A percentile compares a stretch with the other conserved stretches of the same genome.
Evolutionary conservation across 2,888 invertebrate genomes (phyloP).

Genomic region (Molanna angustata): DNA sequence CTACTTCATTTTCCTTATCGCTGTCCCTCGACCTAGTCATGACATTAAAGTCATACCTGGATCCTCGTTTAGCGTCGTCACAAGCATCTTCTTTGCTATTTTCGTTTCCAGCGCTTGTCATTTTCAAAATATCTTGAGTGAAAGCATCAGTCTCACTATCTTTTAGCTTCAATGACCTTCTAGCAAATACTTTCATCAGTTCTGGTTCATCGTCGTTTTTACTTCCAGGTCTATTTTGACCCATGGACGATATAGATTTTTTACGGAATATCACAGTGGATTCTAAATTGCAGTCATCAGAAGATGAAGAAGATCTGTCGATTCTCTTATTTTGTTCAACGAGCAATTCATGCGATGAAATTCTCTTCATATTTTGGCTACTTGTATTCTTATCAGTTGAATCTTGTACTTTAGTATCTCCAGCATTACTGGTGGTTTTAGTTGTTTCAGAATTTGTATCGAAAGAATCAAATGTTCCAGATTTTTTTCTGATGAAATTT

Average conservation of each 20-base stretch:
- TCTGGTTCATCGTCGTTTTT: conserved; percentile 72
- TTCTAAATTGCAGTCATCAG: conserved; percentile 29
- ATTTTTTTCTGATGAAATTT: conserved; percentile 27
- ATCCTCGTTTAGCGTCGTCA: conserved; percentile 40
- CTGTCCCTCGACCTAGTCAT: conserved; percentile 64
- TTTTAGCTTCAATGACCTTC: conserved; percentile 77
- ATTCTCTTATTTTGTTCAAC: conserved; percentile 26
- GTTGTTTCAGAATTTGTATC: conserved; percentile 21
- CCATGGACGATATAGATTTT: conserved; percentile 47
- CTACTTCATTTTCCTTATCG: conserved; percentile 67
- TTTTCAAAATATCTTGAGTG: conserved; percentile 55
- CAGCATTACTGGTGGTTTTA: conserved; percentile 12
- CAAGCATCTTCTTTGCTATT: conserved; percentile 41
- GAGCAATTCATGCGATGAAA: conserved; percentile 30
- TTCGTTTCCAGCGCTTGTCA: conserved; percentile 38
- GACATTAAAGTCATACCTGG: conserved; percentile 52
- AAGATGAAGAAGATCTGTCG: conserved; percentile 31
- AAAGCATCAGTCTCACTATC: conserved; percentile 63
- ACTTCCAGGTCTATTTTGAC: conserved; percentile 40
- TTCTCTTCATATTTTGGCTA: conserved; percentile 25
- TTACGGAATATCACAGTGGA: conserved; percentile 53
- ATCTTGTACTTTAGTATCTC: conserved; percentile 7
- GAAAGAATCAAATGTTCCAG: conserved; percentile 24
- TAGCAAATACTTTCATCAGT: conserved; percentile 77
- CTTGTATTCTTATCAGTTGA: conserved; percentile 15